A percentile compares a stretch with the other conserved stretches of the same genome.
Evolutionary conservation across 2,113 vertebrate genomes (phyloP).

Genomic region (Tympanuchus pallidicinctus): DNA sequence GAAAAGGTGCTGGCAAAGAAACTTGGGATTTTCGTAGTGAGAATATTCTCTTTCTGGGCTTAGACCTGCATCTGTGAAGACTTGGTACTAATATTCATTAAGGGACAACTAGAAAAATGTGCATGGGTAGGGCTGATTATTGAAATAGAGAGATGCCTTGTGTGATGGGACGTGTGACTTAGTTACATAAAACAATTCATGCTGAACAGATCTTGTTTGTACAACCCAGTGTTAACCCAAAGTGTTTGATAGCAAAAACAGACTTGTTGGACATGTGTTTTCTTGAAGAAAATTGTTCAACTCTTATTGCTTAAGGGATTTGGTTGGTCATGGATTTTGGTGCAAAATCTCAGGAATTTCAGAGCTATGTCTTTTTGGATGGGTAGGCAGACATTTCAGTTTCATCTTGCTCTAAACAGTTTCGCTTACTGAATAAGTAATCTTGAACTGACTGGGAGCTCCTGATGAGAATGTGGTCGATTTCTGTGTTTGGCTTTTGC

Average conservation of each 20-base stretch:
- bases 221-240: not conserved
- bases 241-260: no score
- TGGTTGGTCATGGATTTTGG: not conserved
- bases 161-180: not conserved
- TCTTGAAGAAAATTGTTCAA: not conserved
- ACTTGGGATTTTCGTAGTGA: not conserved
- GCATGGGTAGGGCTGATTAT: not conserved
- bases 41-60: not conserved
- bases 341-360: not conserved
- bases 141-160: not conserved
- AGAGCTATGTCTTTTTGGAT: not conserved
- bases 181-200: not conserved
- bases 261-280: no score
- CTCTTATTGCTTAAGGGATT: not conserved
- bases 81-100: not conserved
- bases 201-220: not conserved
- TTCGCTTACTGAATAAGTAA: not conserved
- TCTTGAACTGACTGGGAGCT: not conserved
- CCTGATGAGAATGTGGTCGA: not conserved
- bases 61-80: not conserved
- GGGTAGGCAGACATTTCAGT: not conserved
- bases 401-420: not conserved
- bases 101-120: not conserved
- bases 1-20: not conserved
- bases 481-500: not conserved